Evolutionary conservation across 92 coral and sea anemone genomes (phyloP), one percentile per base, ranked within the genome.

Genomic region (Desmophyllum pertusum): DNA sequence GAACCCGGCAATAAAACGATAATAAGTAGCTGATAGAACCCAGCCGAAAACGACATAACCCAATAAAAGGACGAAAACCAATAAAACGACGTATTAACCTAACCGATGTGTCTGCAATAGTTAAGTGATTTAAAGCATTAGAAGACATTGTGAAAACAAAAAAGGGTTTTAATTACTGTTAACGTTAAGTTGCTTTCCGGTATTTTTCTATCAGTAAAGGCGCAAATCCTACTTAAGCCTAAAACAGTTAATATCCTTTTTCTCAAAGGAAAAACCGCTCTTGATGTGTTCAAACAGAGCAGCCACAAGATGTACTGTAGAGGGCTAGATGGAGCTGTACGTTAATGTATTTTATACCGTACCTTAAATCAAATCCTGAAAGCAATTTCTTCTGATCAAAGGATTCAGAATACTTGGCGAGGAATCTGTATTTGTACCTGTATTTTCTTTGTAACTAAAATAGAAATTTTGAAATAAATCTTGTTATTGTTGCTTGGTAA

Each of bases 201-300:
- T 64, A 33, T 62, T 62, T 53, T 29, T 25, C 72, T 25, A 41
- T 61, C 73, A 41, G 59, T 19, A 27, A 42, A 39, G 55, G 27
- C 10, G 51, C 23, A 37, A 51, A 76, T 76, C 81, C 81, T 57
- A 35, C 43, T 55, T 77, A 77, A 41, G 23, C 71, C 39, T 27
- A 65, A 35, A 42, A 21, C 74, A 62, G 42, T 45, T 42, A 39
- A 48, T 68, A 66, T 80, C 48, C 75, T 10, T 67, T 67, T 50
- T 21, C 31, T 55, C 72, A 66, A 66, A 67, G 73, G 83, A 23
- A 43, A 80, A 65, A 65, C 70, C 70, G 37, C 2, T 33, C 70
- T 65, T 35, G 40, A 65, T 65, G 39, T 13, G 4, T 65, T 65
- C 29, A 31, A 65, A 13, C 42, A 31, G 19, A 64, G 70, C 21